phyloP scores from a whole-genome alignment of 1,140 invertebrate genomes.

The Pogonus chalceus region DNA sequence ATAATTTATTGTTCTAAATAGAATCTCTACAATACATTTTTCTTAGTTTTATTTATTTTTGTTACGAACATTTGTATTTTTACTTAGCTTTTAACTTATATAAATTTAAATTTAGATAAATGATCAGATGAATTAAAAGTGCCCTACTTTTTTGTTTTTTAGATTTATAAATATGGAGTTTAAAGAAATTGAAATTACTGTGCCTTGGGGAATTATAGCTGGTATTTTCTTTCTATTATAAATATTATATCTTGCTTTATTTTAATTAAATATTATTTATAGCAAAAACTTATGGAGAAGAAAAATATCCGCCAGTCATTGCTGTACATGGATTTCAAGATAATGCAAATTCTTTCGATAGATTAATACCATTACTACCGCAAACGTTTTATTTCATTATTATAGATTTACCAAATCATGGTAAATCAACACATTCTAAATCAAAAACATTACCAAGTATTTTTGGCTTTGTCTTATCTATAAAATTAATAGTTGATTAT shows the following conservation, averaged over 20 bases:
- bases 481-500: constrained; percentile 41
- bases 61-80: too few species aligned
- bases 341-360: constrained; percentile 53
- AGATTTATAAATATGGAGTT: too few species aligned
- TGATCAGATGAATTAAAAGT: too few species aligned
- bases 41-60: too few species aligned
- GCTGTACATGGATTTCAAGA: constrained; percentile 49
- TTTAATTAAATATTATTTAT: constrained; percentile 22
- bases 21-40: too few species aligned
- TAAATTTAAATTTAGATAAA: too few species aligned
- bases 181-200: constrained; percentile 62
- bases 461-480: constrained; percentile 35
- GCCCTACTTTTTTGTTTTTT: too few species aligned
- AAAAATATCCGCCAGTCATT: constrained; percentile 39
- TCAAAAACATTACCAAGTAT: constrained; percentile 35
- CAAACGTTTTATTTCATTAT: constrained; percentile 45
- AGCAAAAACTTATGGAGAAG: constrained; percentile 50
- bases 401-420: constrained; percentile 58
- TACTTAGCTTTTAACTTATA: too few species aligned
- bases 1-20: too few species aligned
- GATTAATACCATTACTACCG: constrained; percentile 46
- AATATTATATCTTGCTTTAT: neutral
- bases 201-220: constrained; percentile 65
- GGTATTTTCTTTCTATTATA: constrained; percentile 34
- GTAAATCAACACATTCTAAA: constrained; percentile 49